These are phyloP conservation scores for Actinernus sp. DNA, from an alignment of 92 coral and sea anemone species.

Conservation along the genomic window DNA sequence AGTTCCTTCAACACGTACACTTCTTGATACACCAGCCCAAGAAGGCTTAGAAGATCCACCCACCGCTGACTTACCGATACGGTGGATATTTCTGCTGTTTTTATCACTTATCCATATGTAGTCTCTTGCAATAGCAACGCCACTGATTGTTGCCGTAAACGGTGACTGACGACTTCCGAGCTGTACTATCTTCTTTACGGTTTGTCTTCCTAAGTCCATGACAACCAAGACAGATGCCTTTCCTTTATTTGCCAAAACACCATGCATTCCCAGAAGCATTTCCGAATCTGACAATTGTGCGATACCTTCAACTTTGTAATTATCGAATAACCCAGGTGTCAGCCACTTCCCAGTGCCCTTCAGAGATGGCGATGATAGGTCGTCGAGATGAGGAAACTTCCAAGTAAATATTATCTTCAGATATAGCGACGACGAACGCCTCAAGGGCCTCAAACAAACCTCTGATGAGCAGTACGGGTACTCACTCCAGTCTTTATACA, in stretches of 20 bases:
- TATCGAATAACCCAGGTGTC: constrained; percentile 93
- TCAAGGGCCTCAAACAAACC: constrained; percentile 76
- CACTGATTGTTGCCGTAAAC: constrained; percentile 77
- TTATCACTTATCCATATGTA: constrained; percentile 87
- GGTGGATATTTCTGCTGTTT: constrained; percentile 57
- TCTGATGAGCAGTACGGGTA: constrained; percentile 90
- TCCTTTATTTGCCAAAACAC: constrained; percentile 79
- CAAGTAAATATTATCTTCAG: constrained; percentile 78
- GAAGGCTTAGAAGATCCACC: constrained; percentile 64
- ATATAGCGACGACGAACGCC: constrained; percentile 87
- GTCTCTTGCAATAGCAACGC: constrained; percentile 78
- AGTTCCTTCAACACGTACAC: constrained; percentile 53
- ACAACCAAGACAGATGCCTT: constrained; percentile 87
- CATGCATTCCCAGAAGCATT: constrained; percentile 89
- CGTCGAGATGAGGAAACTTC: constrained; percentile 95
- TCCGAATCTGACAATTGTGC: constrained; percentile 67
- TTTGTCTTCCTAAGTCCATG: constrained; percentile 53
- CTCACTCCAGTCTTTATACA: constrained; percentile 70
- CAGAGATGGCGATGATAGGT: constrained; percentile 91
- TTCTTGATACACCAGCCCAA: constrained; percentile 50
- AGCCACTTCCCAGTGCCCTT: constrained; percentile 85
- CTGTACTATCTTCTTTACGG: constrained; percentile 83
- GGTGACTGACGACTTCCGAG: constrained; percentile 62
- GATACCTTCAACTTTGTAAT: constrained; percentile 87
- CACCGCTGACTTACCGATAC: constrained; percentile 59